Base-by-base conservation (phyloP, 2,888 invertebrate genomes). In the Nebria brevicollis region DNA sequence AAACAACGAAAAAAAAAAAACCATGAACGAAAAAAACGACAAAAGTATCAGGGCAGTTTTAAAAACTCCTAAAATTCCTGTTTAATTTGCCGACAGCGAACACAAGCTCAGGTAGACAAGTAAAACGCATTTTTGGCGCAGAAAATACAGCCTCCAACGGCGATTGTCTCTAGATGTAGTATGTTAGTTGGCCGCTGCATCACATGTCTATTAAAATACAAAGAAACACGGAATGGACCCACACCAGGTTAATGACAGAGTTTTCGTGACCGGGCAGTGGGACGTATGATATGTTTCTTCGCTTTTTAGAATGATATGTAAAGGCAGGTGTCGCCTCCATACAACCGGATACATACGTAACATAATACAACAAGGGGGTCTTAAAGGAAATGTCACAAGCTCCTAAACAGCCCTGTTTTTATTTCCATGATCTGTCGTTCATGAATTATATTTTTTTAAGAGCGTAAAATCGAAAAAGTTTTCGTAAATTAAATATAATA, bases 81-180 rank as follows among this genome's bases (percentile, higher is more conserved):
- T 7, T 54, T 54, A 54, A 54, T 54, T 54, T 54, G 54, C 54
- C 54, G 54, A 54, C 54, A 54, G 54, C 54, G 54, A 54, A 54
- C 54, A 54, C 54, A 54, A 54, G 54, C 54, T 54, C 54, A 54
- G 54, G 54, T 54, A 54, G 54, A 54, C 54, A 54, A 54, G 54
- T 54, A 54, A 54, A 13, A 54, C 54, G 54, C 54, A 54, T 54
- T 54, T 54, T 54, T 54, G 54, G 54, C 54, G 54, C 54, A 54
- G 54, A 54, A 54, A 54, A 54, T 54, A 54, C 54, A 54, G 54
- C 54, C 4, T 11, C 54, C 11, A 54, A 54, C 54, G 7, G 54
- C 7, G 54, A 54, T 54, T 11, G 54, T 8, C 54, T 54, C 54
- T 54, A 54, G 54, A 54, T 7, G 54, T 54, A 54, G 54, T 54